Evolutionary conservation across 1,140 invertebrate genomes (phyloP).

Genomic region (Dolichoris vasculosae): DNA sequence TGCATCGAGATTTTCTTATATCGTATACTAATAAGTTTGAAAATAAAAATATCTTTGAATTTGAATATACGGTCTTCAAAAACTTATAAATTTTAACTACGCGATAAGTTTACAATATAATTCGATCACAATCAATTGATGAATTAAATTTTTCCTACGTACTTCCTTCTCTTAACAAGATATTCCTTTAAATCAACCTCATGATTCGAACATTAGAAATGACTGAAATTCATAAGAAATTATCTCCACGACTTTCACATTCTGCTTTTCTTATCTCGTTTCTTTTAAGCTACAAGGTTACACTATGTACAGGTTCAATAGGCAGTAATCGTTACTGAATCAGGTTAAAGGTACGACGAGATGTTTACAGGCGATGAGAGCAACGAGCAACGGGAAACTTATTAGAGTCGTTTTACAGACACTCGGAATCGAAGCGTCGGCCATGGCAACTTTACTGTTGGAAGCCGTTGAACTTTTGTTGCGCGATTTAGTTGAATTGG

Average conservation of each 20-base stretch:
- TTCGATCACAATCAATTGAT: too few species aligned
- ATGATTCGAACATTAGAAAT: too few species aligned
- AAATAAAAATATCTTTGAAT: too few species aligned
- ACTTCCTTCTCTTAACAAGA: too few species aligned
- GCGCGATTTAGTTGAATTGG: slow-evolving; percentile 9
- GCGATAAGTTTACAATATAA: too few species aligned
- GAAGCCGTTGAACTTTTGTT: slow-evolving; percentile 61
- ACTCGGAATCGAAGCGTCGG: not conserved
- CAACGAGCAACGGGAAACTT: not conserved
- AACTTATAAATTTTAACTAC: too few species aligned
- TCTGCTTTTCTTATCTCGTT: not conserved
- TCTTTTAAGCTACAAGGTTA: not conserved
- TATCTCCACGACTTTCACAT: not conserved
- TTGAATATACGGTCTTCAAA: too few species aligned
- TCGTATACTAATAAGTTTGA: too few species aligned
- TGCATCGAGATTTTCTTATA: too few species aligned
- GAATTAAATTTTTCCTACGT: too few species aligned
- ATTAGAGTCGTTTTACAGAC: not conserved
- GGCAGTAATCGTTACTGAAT: slow-evolving; percentile 30
- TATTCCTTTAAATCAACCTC: too few species aligned
- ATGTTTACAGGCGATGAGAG: not conserved
- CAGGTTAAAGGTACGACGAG: not conserved
- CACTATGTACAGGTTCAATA: slow-evolving; percentile 14
- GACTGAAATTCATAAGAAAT: not conserved
- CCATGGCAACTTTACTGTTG: slow-evolving; percentile 50